phyloP scores from a whole-genome alignment of 1,140 invertebrate species.

The Polypedilum vanderplanki region DNA sequence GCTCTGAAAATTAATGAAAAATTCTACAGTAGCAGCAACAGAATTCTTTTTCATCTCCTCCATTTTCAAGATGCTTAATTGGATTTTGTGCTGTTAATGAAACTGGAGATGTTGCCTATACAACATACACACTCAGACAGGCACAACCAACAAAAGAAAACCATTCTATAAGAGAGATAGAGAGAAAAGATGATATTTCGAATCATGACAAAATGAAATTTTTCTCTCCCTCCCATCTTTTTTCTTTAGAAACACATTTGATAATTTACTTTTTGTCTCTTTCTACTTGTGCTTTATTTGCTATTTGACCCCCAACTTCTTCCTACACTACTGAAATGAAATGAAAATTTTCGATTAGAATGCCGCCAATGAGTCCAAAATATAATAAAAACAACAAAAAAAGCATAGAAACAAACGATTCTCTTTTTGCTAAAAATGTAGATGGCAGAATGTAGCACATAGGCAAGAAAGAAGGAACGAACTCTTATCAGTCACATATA shows the following conservation, averaged over 20 bases:
- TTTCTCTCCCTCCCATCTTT: neutral
- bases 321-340: no score
- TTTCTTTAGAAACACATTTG: no score
- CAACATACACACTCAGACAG: neutral
- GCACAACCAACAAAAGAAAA: neutral
- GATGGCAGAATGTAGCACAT: neutral
- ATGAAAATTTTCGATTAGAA: no score
- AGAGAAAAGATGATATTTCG: constrained; percentile 10
- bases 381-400: constrained; percentile 1
- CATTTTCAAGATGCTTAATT: constrained; percentile 25
- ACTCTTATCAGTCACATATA: constrained; percentile 2
- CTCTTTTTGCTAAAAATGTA: neutral
- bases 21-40: constrained; percentile 10
- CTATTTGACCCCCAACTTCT: neutral
- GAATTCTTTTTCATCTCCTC: neutral
- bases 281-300: neutral
- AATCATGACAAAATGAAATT: constrained; percentile 25
- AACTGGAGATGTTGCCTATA: constrained; percentile 17
- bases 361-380: constrained; percentile 16
- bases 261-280: neutral
- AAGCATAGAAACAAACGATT: neutral
- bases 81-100: constrained; percentile 21
- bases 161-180: no score
- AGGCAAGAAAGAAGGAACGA: neutral
- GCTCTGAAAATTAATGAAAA: constrained; percentile 16